Percentiles rank a stretch among this genome's conserved stretches.
Evolutionary conservation across 2,797 vertebrate genomes (phyloP).

Genomic region (Macropus fuliginosus): DNA sequence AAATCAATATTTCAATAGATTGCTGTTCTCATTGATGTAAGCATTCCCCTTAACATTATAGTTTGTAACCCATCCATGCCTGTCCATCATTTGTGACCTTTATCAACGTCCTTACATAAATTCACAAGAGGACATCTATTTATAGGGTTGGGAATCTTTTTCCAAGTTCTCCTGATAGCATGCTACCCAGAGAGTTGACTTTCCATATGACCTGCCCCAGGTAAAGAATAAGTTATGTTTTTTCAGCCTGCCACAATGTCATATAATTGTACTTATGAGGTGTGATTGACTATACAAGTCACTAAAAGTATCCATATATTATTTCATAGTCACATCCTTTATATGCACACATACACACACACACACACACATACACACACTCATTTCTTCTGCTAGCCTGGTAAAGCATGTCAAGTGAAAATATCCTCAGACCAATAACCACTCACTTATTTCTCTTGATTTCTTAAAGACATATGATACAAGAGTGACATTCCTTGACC

Average conservation of each 20-base stretch:
- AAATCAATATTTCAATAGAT: no score
- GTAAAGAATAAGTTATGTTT: background rate
- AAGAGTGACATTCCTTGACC: constrained; percentile 7
- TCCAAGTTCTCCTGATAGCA: background rate
- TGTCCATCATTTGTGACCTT: no score
- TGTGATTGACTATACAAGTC: background rate
- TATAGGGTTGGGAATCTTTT: no score
- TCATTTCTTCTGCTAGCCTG: accelerated
- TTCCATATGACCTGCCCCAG: background rate
- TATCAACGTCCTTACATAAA: no score
- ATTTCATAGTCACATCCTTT: background rate
- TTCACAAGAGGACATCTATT: no score
- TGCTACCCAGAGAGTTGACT: no score
- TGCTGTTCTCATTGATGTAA: no score
- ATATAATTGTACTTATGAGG: background rate
- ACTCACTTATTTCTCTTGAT: background rate
- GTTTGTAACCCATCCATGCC: no score
- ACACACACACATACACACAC: background rate
- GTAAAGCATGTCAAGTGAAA: background rate
- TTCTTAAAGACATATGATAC: constrained; percentile 3
- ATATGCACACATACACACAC: background rate
- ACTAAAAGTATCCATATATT: background rate
- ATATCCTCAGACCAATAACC: background rate
- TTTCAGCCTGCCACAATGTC: background rate
- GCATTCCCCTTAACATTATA: no score